phyloP scores from a whole-genome alignment of 2,797 vertebrate genomes.

The Acropternis orthonyx region DNA sequence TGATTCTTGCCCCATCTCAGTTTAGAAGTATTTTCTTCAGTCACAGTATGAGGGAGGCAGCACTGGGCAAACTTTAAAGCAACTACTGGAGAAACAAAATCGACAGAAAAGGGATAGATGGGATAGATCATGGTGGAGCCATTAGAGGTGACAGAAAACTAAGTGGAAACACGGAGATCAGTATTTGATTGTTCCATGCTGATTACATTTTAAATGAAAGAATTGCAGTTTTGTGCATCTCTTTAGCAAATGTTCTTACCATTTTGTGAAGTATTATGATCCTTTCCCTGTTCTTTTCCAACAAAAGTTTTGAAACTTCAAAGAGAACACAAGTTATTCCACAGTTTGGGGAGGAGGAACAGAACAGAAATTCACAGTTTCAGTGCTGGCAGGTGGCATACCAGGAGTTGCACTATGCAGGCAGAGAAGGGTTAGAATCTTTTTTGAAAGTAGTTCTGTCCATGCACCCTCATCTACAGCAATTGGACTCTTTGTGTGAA shows the following conservation, averaged over 20 bases:
- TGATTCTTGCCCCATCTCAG: neutral
- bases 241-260: neutral
- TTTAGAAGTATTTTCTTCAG: neutral
- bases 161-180: neutral
- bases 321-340: neutral
- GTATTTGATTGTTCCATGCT: neutral
- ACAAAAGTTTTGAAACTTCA: neutral
- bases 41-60: neutral
- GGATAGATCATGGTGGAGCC: neutral
- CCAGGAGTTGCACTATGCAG: neutral
- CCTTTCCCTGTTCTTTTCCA: neutral
- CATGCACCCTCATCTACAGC: neutral
- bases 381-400: neutral
- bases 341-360: neutral
- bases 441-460: neutral
- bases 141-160: neutral
- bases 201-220: neutral
- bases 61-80: neutral
- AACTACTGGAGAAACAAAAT: neutral
- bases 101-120: neutral
- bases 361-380: neutral
- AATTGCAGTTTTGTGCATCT: neutral
- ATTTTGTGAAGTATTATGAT: neutral
- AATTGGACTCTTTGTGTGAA: neutral
- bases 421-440: neutral